Conservation (phyloP, 2,113 vertebrate species). For the Phocoena sinus region DNA sequence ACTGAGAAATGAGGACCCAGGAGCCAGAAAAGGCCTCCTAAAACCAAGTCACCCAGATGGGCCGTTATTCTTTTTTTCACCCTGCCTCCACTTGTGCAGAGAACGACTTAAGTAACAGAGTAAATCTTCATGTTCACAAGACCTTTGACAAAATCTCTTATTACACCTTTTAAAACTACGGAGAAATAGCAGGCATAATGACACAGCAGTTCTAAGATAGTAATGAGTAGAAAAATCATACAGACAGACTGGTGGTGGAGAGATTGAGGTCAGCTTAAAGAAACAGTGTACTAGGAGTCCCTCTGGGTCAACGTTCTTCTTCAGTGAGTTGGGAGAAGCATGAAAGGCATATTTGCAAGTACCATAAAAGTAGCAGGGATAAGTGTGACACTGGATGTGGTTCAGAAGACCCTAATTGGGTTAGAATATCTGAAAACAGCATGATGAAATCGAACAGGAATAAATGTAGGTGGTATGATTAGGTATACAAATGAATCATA, state of each 20-base stretch:
- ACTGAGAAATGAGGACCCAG: background rate
- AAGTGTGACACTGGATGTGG: background rate
- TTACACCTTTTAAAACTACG: background rate
- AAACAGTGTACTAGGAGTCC: background rate
- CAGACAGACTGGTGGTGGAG: background rate
- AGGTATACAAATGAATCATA: background rate
- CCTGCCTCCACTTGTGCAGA: background rate
- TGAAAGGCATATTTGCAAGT: background rate
- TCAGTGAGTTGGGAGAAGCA: background rate
- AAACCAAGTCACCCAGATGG: background rate
- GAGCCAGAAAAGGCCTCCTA: background rate
- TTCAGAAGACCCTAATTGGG: background rate
- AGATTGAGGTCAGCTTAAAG: background rate
- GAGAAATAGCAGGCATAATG: background rate
- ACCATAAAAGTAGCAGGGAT: background rate
- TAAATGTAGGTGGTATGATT: background rate
- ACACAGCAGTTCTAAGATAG: background rate
- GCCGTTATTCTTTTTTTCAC: background rate
- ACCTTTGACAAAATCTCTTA: background rate
- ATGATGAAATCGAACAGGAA: background rate
- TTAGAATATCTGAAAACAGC: background rate
- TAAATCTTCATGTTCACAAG: background rate
- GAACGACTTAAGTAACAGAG: background rate
- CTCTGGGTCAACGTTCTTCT: background rate
- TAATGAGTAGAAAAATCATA: background rate